phyloP scores from a whole-genome alignment of 2,888 invertebrate species.

The Steinernema carpocapsae region DNA sequence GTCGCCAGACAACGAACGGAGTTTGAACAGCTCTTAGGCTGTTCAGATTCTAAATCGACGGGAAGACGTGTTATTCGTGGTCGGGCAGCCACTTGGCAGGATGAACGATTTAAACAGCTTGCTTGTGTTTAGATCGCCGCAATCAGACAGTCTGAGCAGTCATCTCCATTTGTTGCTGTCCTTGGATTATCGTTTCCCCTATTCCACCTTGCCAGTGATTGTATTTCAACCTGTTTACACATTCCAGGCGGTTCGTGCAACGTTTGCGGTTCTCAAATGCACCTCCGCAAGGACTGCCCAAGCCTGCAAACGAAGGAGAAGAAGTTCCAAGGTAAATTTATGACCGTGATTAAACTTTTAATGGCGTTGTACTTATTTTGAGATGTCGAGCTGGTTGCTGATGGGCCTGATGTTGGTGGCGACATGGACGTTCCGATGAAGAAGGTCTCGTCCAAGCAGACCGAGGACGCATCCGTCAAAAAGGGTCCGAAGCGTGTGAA shows the following conservation, averaged over 20 bases:
- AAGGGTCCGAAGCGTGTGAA: slow-evolving; percentile 21
- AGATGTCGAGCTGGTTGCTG: slow-evolving; percentile 2
- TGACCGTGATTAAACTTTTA: background rate
- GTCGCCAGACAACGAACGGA: too few species aligned
- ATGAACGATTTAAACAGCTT: too few species aligned
- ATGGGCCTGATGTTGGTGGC: slow-evolving; percentile 1
- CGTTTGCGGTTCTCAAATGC: slow-evolving; percentile 83
- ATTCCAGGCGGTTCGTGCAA: slow-evolving; percentile 74
- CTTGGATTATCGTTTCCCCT: too few species aligned
- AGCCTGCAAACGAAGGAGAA: slow-evolving; percentile 21
- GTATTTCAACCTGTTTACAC: background rate
- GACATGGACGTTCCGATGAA: slow-evolving; percentile 5
- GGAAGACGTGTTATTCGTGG: too few species aligned
- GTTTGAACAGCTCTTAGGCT: too few species aligned
- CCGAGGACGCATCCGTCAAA: too few species aligned
- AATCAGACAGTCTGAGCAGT: too few species aligned
- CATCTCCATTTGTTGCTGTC: too few species aligned
- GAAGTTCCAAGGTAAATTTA: slow-evolving; percentile 22
- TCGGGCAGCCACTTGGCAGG: too few species aligned
- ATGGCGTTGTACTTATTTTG: background rate
- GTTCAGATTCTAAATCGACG: too few species aligned
- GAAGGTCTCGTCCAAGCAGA: background rate
- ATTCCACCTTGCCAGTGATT: background rate
- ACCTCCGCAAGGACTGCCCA: slow-evolving; percentile 79
- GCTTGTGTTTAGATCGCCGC: too few species aligned